Conservation (phyloP, 1,140 invertebrate species). For the Medauroidea extradentata region DNA sequence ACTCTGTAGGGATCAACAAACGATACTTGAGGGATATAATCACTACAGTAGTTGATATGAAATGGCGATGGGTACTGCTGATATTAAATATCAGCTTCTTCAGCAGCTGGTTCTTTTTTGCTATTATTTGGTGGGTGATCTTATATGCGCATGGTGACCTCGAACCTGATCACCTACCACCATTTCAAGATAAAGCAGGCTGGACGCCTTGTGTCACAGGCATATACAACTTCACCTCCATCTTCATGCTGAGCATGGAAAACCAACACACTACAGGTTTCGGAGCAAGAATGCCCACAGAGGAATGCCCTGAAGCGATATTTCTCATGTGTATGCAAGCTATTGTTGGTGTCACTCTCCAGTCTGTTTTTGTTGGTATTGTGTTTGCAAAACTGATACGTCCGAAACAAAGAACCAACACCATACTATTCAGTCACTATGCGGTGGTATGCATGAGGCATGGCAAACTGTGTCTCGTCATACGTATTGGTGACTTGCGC, state of each 20-base stretch:
- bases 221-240: conserved; percentile 53
- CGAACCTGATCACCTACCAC: conserved; percentile 62
- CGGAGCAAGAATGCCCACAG: conserved; percentile 69
- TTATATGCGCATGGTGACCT: conserved; percentile 89
- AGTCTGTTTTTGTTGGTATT: conserved; percentile 54
- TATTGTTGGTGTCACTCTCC: not conserved
- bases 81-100: conserved; percentile 90
- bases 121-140: conserved; percentile 89
- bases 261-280: conserved; percentile 67
- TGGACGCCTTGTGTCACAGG: conserved; percentile 52
- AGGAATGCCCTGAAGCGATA: conserved; percentile 79
- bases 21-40: conserved; percentile 76
- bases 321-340: conserved; percentile 58
- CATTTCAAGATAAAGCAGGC: no score
- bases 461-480: conserved; percentile 87
- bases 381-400: conserved; percentile 95
- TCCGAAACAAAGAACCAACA: conserved; percentile 94
- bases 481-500: conserved; percentile 97
- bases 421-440: conserved; percentile 90
- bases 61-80: conserved; percentile 96
- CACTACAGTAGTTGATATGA: conserved; percentile 80
- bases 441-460: conserved; percentile 89
- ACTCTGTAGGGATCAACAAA: not conserved
- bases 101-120: conserved; percentile 87
- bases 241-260: conserved; percentile 59